Evolutionary conservation across 2,888 invertebrate species (phyloP), one percentile per base, ranked within the genome.

Genomic region (Aphidoletes aphidimyza): DNA sequence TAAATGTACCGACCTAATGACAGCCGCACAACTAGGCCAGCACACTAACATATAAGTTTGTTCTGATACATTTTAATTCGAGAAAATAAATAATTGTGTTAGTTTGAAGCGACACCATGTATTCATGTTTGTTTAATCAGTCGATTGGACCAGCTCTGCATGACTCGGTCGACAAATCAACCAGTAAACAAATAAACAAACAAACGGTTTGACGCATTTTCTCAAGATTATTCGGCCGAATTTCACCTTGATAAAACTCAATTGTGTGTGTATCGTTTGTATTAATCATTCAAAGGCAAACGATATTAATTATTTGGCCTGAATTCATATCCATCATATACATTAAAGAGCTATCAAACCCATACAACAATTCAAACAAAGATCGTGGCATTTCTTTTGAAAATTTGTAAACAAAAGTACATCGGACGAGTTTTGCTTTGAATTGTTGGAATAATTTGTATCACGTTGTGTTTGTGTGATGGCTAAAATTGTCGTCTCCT

Each of bases 1-100:
- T 37, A 81, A 81, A 81, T 81, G 81, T 37, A 37, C 81, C 37
- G n/a, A 81, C n/a, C n/a, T n/a, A 81, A 81, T 81, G 81, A 81
- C 19, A 37, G 37, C 81, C n/a, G 19, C 34, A 78, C 78, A 78
- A 34, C 11, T 26, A 3, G 1, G 11, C 9, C 26, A 69, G 69
- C 69, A 30, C 69, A 34, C 69, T 69, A n/a, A n/a, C n/a, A n/a
- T n/a, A n/a, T n/a, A n/a, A n/a, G n/a, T n/a, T n/a, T n/a, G n/a
- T n/a, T n/a, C n/a, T n/a, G n/a, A n/a, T n/a, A n/a, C n/a, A n/a
- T n/a, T n/a, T n/a, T 69, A 34, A 69, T 69, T 69, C 69, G 30
- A 30, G 14, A 30, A 69, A 69, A 69, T 30, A 34, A 69, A 69
- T 26, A 34, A 69, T 26, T 26, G 69, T 14, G 69, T 69, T 30